A percentile compares a stretch with the other conserved stretches of the same genome.
phyloP scores from a whole-genome alignment of 2,113 vertebrate genomes.

The Loxodonta africana region DNA sequence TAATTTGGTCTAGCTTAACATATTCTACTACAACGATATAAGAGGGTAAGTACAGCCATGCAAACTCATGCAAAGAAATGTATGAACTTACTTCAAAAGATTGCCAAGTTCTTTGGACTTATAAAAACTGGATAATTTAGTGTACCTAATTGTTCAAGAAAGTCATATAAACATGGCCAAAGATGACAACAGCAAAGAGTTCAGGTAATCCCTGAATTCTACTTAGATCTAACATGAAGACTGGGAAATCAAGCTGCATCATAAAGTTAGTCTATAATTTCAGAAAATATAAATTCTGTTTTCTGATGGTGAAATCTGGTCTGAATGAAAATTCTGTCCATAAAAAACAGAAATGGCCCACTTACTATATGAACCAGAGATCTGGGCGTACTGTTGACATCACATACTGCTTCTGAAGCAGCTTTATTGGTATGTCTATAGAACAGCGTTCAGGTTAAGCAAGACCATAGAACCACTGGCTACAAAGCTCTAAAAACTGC shows the following conservation, averaged over 20 bases:
- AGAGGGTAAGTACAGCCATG: background rate
- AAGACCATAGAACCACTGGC: background rate
- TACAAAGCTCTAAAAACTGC: background rate
- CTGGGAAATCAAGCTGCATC: background rate
- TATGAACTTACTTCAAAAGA: constrained; percentile 62
- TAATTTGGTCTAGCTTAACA: constrained; percentile 10
- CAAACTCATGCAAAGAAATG: constrained; percentile 48
- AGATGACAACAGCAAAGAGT: background rate
- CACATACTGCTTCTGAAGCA: background rate
- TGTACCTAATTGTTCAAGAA: background rate
- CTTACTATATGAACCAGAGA: background rate
- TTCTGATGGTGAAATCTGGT: constrained; percentile 39
- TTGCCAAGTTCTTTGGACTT: constrained; percentile 36
- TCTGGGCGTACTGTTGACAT: background rate
- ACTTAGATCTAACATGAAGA: background rate
- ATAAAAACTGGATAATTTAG: background rate
- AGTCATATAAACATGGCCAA: background rate
- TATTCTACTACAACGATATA: constrained; percentile 1
- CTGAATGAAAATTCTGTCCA: constrained; percentile 40
- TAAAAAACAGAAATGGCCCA: background rate
- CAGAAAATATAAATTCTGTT: constrained; percentile 37
- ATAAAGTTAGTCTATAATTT: background rate
- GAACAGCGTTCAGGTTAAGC: background rate
- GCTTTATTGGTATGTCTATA: background rate
- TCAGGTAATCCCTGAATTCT: background rate